These are phyloP conservation scores for Palythoa grandis DNA, from an alignment of 92 coral and sea anemone genomes.

Conservation along the genomic window DNA sequence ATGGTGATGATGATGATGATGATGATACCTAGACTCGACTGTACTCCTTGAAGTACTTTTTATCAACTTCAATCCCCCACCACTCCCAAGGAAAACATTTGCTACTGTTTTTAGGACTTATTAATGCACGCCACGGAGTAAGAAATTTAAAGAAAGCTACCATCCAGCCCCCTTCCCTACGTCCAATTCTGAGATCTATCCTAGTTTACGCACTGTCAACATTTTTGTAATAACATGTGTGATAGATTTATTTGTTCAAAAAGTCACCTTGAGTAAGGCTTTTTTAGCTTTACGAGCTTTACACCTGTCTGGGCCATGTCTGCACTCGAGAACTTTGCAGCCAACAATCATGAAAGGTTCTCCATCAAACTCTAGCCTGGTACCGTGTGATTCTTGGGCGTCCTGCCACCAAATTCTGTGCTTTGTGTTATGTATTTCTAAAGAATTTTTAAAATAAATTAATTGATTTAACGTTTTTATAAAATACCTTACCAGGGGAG, in stretches of 20 bases:
- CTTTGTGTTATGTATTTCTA: slow-evolving; percentile 5
- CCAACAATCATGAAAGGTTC: slow-evolving; percentile 32
- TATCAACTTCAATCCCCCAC: not conserved
- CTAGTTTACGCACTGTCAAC: not conserved
- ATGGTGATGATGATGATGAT: not conserved
- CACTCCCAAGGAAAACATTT: not conserved
- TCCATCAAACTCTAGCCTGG: slow-evolving; percentile 20
- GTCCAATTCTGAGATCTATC: not conserved
- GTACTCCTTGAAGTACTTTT: not conserved
- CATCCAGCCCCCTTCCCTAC: not conserved
- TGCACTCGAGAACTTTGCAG: slow-evolving; percentile 36
- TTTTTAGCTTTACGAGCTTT: slow-evolving; percentile 35
- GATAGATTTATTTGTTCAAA: not conserved
- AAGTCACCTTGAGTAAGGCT: not conserved
- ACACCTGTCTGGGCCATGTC: slow-evolving; percentile 34
- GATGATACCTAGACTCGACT: not conserved
- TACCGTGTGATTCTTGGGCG: slow-evolving; percentile 11
- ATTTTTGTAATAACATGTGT: not conserved
- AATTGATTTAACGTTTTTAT: not conserved
- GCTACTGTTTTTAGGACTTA: not conserved
- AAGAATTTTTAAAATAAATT: not conserved
- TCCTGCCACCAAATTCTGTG: slow-evolving; percentile 33
- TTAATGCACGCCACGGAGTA: not conserved
- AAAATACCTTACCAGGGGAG: not conserved
- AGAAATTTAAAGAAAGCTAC: slow-evolving; percentile 4